Conservation (phyloP, 2,113 vertebrate species). For the Martes martes region DNA sequence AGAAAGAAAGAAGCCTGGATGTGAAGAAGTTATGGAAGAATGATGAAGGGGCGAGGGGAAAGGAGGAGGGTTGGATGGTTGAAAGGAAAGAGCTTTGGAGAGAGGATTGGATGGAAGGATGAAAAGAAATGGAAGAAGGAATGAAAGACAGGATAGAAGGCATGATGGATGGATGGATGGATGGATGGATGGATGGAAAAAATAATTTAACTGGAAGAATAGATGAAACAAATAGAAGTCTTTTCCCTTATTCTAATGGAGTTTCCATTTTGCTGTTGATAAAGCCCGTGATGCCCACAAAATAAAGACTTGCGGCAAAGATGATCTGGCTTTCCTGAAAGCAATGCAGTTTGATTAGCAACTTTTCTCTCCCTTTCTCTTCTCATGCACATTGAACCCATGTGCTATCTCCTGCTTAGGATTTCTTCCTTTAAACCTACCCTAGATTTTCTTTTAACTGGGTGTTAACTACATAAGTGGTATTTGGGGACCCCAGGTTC, state of each 20-base stretch:
- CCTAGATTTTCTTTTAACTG: neutral
- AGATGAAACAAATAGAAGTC: neutral
- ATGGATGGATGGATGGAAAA: neutral
- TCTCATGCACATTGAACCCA: neutral
- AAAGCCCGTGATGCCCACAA: neutral
- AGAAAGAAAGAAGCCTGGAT: neutral
- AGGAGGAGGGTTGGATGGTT: neutral
- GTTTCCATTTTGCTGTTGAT: neutral
- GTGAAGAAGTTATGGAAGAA: neutral
- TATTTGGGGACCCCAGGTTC: neutral
- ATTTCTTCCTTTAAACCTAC: neutral
- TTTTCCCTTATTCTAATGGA: neutral
- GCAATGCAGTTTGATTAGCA: neutral
- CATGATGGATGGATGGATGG: neutral
- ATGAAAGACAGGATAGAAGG: neutral
- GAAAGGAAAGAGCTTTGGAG: neutral
- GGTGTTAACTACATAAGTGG: neutral
- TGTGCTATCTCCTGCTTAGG: neutral
- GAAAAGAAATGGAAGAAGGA: neutral
- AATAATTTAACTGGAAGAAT: neutral
- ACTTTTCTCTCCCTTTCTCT: neutral
- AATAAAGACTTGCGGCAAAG: neutral
- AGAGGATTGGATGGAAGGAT: neutral
- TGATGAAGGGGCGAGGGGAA: neutral
- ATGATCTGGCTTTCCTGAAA: neutral